Evolutionary conservation across 1,140 invertebrate genomes (phyloP), one percentile per base, ranked within the genome.

Genomic region (Chironomus tepperi): DNA sequence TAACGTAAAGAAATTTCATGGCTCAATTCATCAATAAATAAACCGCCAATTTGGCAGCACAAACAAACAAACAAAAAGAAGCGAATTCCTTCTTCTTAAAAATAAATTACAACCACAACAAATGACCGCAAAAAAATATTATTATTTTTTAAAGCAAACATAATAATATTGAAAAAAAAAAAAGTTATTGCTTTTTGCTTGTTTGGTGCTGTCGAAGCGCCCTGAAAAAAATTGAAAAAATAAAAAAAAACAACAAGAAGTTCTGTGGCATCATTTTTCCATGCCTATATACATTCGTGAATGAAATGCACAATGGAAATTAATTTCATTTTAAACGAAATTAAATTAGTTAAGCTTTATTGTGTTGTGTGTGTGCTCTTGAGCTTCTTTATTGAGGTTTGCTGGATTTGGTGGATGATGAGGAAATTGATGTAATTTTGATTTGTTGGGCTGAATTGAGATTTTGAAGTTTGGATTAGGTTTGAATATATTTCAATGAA

Each of bases 291-390:
- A n/a, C 9, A n/a, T 57, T 57, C 47, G 5, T n/a, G 47, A 57
- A 57, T 12, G 12, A 57, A 57, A 57, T 57, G 47, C n/a, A 15
- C 12, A 47, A 57, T 57, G 10, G n/a, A 57, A 57, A 57, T 57
- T 57, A 57, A 57, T 57, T 57, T 57, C 47, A n/a, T 57, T 57
- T 57, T n/a, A n/a, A 10, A 47, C n/a, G 12, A 57, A 57, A 57
- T 57, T 57, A 57, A 57, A 57, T 57, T 57, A 57, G 47, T 57
- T n/a, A 57, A 57, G 47, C 47, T 57, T 57, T 57, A n/a, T 57
- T 57, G n/a, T 34, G 24, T 34, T 2, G 24, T 34, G 24, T 34
- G 24, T 34, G 24, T 34, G 24, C 24, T 34, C 24, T 34, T 34
- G 24, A 34, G 24, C 24, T 34, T 34, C 24, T 34, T 34, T 34